phyloP scores from a whole-genome alignment of 30 jellyfish, hydroid and myxozoan genomes.

The Aurelia sp. region DNA sequence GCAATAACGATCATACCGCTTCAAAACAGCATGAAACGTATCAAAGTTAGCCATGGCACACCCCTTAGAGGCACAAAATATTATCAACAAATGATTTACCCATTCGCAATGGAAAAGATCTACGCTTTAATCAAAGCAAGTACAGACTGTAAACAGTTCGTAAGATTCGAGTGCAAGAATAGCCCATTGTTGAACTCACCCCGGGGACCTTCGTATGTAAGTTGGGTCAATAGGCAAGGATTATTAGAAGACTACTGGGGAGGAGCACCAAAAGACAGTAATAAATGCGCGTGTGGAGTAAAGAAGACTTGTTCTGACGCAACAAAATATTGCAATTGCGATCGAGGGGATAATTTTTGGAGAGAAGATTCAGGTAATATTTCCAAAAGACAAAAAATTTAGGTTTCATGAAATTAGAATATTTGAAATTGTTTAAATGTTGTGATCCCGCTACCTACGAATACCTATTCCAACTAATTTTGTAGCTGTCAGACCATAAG shows the following conservation, averaged over 20 bases:
- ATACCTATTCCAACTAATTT: too few species aligned
- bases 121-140: slow-evolving; percentile 62
- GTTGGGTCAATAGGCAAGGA: slow-evolving; percentile 93
- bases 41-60: slow-evolving; percentile 41
- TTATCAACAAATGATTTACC: slow-evolving; percentile 72
- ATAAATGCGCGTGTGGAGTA: slow-evolving; percentile 94
- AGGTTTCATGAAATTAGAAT: too few species aligned
- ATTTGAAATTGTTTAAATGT: too few species aligned
- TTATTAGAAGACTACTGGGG: slow-evolving; percentile 95
- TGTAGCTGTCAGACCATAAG: too few species aligned
- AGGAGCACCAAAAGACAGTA: slow-evolving; percentile 98
- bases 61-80: slow-evolving; percentile 46
- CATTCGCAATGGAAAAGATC: slow-evolving; percentile 47
- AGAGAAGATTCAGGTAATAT: slow-evolving; percentile 92
- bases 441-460: too few species aligned
- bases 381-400: too few species aligned
- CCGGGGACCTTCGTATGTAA: slow-evolving; percentile 91
- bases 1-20: slow-evolving; percentile 71
- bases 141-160: slow-evolving; percentile 78
- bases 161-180: slow-evolving; percentile 78
- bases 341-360: slow-evolving; percentile 85
- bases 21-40: slow-evolving; percentile 40
- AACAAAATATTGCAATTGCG: slow-evolving; percentile 92
- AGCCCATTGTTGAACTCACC: slow-evolving; percentile 93
- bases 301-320: slow-evolving; percentile 82